These are phyloP conservation scores for Dicentrarchus labrax DNA, from an alignment of 2,113 vertebrate genomes.

Conservation along the genomic window DNA sequence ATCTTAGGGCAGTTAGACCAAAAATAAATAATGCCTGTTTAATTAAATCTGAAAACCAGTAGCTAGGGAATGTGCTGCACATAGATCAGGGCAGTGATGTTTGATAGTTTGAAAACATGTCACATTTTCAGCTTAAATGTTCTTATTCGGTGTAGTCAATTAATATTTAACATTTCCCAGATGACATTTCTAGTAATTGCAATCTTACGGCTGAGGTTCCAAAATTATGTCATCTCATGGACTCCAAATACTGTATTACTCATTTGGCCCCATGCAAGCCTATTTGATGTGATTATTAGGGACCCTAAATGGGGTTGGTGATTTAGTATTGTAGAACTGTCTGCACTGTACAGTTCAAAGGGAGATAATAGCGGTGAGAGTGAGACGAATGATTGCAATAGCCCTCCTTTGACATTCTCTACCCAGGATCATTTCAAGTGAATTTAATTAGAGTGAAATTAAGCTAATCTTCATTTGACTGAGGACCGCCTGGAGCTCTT, in stretches of 20 bases:
- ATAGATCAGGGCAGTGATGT: background rate
- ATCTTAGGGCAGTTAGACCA: background rate
- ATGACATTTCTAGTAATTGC: background rate
- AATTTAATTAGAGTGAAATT: constrained; percentile 68
- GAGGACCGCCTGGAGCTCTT: constrained; percentile 32
- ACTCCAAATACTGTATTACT: background rate
- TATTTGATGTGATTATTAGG: constrained; percentile 1
- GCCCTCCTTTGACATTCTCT: constrained; percentile 52
- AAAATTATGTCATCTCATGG: background rate
- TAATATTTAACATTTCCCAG: background rate
- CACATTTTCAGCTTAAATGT: background rate
- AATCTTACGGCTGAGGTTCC: background rate
- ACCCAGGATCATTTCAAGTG: constrained; percentile 41
- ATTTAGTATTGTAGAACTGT: constrained; percentile 36
- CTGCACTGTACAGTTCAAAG: constrained; percentile 39
- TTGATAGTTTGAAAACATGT: background rate
- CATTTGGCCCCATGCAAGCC: background rate
- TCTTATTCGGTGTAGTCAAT: background rate
- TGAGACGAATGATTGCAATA: constrained; percentile 49
- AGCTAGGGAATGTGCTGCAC: background rate
- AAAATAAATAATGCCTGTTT: background rate
- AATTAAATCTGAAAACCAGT: background rate
- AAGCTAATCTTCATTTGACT: constrained; percentile 55
- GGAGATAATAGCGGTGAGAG: constrained; percentile 45
- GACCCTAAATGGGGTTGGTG: constrained; percentile 14